Evolutionary conservation across 1,140 invertebrate species (phyloP), one percentile per base, ranked within the genome.

Genomic region (Drosophila insularis): DNA sequence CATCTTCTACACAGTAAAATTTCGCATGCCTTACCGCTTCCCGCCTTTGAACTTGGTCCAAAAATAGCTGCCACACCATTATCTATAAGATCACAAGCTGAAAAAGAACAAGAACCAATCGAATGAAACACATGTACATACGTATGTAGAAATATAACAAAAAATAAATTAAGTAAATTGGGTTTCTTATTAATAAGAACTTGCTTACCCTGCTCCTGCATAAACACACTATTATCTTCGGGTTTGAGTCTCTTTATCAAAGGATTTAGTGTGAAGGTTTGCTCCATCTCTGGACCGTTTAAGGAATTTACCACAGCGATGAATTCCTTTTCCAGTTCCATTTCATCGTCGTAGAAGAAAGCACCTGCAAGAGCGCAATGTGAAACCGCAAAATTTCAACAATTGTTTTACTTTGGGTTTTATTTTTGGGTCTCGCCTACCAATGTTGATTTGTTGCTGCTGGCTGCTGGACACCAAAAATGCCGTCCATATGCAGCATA

Each of bases 11-110:
- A 85, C 82, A 85, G 11, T n/a, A 23, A 4, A 4, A 1, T 19
- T 11, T 13, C 39, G 10, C 19, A 14, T 37, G 27, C 21, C 76
- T 89, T 76, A 90, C 89, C 94, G 40, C 94, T 94, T 8, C 90
- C 90, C 80, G 94, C 93, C 23, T 92, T 90, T 61, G 94, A 94
- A 80, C 95, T 93, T 17, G 96, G 96, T 14, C 96, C 96, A 87
- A 97, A 96, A 80, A 97, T 95, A 61, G 94, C 96, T 1, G 94
- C 95, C n/a, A 97, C 94, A 39, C 96, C 96, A 78, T 93, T 92
- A 46, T 93, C 82, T 39, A 94, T 63, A 23, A 94, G 84, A 60
- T 94, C 92, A 80, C 94, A 95, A 2, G 91, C 94, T 94, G 50
- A 77, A 89, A 65, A 50, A 37, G 13, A 59, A 63, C 56, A 67